Conservation (phyloP, 2,113 vertebrate genomes). For the Colistium nudipinnis region DNA sequence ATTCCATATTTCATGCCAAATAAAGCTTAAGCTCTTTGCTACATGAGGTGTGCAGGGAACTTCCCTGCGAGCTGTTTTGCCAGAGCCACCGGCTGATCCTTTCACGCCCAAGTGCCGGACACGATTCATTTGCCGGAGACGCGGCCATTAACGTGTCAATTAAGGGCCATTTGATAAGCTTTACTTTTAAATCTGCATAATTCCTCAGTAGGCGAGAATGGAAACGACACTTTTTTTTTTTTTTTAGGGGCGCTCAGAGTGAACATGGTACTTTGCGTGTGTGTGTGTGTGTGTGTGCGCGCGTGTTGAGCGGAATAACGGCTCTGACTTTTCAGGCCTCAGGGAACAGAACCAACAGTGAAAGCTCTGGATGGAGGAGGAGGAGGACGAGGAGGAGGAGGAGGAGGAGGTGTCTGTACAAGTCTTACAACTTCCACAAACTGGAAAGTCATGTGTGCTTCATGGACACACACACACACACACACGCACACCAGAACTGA, state of each 20-base stretch:
- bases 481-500: too few relatives aligned
- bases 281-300: too few relatives aligned
- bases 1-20: slow-evolving; percentile 46
- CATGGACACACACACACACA: too few relatives aligned
- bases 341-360: not conserved
- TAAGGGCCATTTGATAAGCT: slow-evolving; percentile 38
- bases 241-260: not conserved
- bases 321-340: not conserved
- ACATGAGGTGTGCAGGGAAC: slow-evolving; percentile 15
- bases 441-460: too few relatives aligned
- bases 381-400: not conserved
- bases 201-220: slow-evolving; percentile 10
- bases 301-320: slow-evolving; percentile 8
- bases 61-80: slow-evolving; percentile 15
- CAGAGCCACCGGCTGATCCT: slow-evolving; percentile 33
- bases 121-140: slow-evolving; percentile 41
- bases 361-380: not conserved
- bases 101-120: slow-evolving; percentile 27
- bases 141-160: slow-evolving; percentile 35
- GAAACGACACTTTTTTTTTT: not conserved
- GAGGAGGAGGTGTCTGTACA: not conserved
- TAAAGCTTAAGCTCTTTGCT: slow-evolving; percentile 39
- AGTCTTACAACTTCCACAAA: not conserved
- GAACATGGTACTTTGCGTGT: slow-evolving; percentile 25
- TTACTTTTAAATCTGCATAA: slow-evolving; percentile 21